Percentiles rank a stretch among this genome's conserved stretches.
Conservation (phyloP, 2,888 invertebrate genomes). For the Drosophila antonietae region DNA sequence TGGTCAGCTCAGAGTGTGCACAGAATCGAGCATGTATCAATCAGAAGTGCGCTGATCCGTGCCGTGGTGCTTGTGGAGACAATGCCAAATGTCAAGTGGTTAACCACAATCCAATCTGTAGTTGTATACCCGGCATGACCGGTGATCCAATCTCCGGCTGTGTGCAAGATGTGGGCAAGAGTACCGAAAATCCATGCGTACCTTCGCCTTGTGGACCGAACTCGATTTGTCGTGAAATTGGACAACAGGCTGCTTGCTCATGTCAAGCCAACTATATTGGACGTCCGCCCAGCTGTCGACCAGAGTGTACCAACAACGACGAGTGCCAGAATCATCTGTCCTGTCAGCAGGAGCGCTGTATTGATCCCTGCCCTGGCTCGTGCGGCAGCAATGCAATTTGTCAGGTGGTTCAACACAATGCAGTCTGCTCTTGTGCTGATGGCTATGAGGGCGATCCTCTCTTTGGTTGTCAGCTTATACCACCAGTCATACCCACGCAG, state of each 20-base stretch:
- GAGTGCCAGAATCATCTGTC: slow-evolving; percentile 93
- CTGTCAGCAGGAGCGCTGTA: slow-evolving; percentile 92
- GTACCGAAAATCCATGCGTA: slow-evolving; percentile 88
- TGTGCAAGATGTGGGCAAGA: slow-evolving; percentile 82
- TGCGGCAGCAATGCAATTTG: slow-evolving; percentile 93
- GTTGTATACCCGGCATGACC: slow-evolving; percentile 87
- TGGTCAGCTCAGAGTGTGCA: slow-evolving; percentile 88
- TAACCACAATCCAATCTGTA: slow-evolving; percentile 89
- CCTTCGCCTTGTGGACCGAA: slow-evolving; percentile 94
- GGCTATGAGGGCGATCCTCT: slow-evolving; percentile 93
- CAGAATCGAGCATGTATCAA: slow-evolving; percentile 87
- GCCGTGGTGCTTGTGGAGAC: slow-evolving; percentile 88
- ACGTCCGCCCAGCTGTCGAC: slow-evolving; percentile 93
- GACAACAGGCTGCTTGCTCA: slow-evolving; percentile 93
- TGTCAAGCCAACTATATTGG: slow-evolving; percentile 92
- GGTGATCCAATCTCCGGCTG: slow-evolving; percentile 88
- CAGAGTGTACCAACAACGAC: slow-evolving; percentile 92
- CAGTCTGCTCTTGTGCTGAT: slow-evolving; percentile 92
- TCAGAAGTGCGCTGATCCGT: slow-evolving; percentile 89
- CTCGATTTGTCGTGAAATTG: slow-evolving; percentile 92
- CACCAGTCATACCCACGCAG: slow-evolving; percentile 87
- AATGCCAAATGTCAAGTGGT: slow-evolving; percentile 89
- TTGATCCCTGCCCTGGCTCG: slow-evolving; percentile 92
- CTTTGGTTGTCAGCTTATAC: slow-evolving; percentile 85
- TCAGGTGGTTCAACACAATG: slow-evolving; percentile 92